These are phyloP conservation scores for Spheniscus humboldti DNA, from an alignment of 2,797 vertebrate species.

Conservation along the genomic window DNA sequence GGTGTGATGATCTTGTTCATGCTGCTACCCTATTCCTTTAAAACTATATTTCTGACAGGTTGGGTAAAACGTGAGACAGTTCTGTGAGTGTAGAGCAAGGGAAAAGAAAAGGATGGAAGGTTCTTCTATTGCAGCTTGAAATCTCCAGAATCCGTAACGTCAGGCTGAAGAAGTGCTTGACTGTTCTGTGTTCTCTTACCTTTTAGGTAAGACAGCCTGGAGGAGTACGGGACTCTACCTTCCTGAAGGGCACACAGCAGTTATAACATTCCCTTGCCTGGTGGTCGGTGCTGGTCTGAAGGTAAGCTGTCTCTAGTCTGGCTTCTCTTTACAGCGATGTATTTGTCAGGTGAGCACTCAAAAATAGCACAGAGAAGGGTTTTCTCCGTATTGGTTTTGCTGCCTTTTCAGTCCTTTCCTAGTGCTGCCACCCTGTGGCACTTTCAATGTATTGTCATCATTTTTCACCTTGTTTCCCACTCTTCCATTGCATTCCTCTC, in stretches of 20 bases:
- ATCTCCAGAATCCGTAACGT: background rate
- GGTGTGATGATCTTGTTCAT: background rate
- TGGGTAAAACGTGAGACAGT: background rate
- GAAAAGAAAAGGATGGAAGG: background rate
- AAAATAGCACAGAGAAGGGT: background rate
- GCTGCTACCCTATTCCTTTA: background rate
- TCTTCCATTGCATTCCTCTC: background rate
- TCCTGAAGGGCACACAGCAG: slow-evolving; percentile 80
- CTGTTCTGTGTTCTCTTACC: background rate
- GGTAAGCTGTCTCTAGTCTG: slow-evolving; percentile 58
- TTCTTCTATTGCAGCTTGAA: background rate
- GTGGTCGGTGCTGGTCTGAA: slow-evolving; percentile 76
- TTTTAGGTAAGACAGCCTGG: slow-evolving; percentile 76
- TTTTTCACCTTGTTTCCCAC: background rate
- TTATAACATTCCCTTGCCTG: slow-evolving; percentile 72
- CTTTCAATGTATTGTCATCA: background rate
- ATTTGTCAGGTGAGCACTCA: background rate
- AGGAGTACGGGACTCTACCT: slow-evolving; percentile 88
- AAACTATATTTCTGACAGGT: background rate
- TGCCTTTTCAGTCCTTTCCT: background rate
- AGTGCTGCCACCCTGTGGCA: slow-evolving; percentile 1
- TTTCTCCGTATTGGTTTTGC: background rate
- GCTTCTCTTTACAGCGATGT: background rate
- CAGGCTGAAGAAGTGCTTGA: background rate
- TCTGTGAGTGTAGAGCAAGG: background rate